phyloP scores from a whole-genome alignment of 2,888 invertebrate species.

The Sylvicola cinctus region DNA sequence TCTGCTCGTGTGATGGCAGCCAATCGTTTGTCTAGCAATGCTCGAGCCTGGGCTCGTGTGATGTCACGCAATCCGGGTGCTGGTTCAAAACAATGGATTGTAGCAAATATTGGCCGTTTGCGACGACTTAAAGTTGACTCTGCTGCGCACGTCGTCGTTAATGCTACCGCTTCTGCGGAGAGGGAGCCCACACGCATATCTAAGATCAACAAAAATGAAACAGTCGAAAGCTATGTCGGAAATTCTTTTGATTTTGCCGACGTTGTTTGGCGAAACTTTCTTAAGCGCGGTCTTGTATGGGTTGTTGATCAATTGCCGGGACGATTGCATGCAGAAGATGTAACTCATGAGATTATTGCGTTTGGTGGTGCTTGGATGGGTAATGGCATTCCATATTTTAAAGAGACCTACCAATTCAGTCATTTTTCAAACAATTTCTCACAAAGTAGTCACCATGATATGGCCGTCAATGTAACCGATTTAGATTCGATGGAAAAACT shows the following conservation, averaged over 20 bases:
- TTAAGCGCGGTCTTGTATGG: constrained; percentile 30
- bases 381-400: constrained; percentile 22
- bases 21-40: constrained; percentile 54
- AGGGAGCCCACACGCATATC: neutral
- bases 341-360: constrained; percentile 37
- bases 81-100: constrained; percentile 74
- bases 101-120: constrained; percentile 23
- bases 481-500: constrained; percentile 20
- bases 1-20: constrained; percentile 64
- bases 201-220: neutral
- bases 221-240: neutral
- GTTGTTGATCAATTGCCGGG: constrained; percentile 62
- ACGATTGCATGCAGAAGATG: constrained; percentile 39
- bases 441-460: neutral
- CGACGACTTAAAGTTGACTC: neutral
- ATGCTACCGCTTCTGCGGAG: neutral
- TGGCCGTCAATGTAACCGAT: constrained; percentile 14
- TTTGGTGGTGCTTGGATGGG: constrained; percentile 50
- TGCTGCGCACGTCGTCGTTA: neutral
- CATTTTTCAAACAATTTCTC: neutral
- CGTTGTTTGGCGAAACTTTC: neutral
- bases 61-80: constrained; percentile 56
- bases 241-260: neutral
- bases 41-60: constrained; percentile 49
- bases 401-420: constrained; percentile 5